phyloP scores from a whole-genome alignment of 2,888 invertebrate species.

The Oeneis ivallda region DNA sequence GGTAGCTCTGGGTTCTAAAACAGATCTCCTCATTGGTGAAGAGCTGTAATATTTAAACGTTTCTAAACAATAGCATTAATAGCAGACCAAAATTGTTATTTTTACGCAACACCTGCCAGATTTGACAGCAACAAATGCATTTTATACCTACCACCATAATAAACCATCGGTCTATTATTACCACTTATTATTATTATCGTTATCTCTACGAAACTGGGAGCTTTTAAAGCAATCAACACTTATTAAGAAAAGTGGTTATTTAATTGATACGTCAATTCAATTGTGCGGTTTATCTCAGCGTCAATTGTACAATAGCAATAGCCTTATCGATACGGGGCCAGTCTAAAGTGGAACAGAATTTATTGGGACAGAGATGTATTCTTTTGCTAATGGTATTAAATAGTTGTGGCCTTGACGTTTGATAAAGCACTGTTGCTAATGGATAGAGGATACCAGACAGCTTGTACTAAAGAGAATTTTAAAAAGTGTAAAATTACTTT shows the following conservation, averaged over 20 bases:
- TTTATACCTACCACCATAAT: constrained; percentile 7
- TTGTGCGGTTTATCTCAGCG: constrained; percentile 50
- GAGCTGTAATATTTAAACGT: too few relatives aligned
- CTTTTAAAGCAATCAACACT: constrained; percentile 70
- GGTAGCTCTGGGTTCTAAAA: too few relatives aligned
- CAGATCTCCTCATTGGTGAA: too few relatives aligned
- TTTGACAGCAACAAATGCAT: constrained; percentile 20
- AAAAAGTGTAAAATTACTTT: too few relatives aligned
- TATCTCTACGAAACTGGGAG: constrained; percentile 46
- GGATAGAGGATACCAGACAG: background rate
- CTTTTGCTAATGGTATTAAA: constrained; percentile 19
- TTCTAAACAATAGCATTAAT: background rate
- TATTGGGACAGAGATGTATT: background rate
- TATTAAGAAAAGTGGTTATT: constrained; percentile 69
- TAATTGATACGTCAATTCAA: constrained; percentile 74
- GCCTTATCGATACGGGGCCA: constrained; percentile 29
- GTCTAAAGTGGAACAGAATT: constrained; percentile 14
- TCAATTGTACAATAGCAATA: constrained; percentile 31
- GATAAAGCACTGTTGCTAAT: background rate
- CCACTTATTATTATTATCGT: constrained; percentile 34
- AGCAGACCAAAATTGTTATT: constrained; percentile 8
- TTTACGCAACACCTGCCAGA: constrained; percentile 21
- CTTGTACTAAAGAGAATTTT: background rate
- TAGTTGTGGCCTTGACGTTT: constrained; percentile 14
- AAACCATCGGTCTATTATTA: constrained; percentile 29